Evolutionary conservation across 1,140 invertebrate species (phyloP), one percentile per base, ranked within the genome.

Genomic region (Heliconius melpomene): DNA sequence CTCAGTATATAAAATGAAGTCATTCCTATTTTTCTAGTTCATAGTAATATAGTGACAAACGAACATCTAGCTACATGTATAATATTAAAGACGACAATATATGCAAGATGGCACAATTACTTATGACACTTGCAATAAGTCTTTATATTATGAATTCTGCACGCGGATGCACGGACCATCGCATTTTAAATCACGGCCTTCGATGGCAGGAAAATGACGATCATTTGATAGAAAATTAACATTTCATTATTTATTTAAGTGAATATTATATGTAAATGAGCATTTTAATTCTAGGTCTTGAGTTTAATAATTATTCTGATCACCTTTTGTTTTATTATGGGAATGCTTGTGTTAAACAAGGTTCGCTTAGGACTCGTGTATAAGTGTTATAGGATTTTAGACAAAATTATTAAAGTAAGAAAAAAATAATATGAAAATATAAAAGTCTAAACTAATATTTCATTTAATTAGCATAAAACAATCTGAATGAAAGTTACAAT

Each of bases 151-250:
- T 78, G 82, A 76, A 89, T 89, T 89, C 88, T 52, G 78, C 57
- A 80, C 86, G 83, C 83, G 32, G 74, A 76, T 79, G 85, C 82
- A 80, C 83, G 83, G 79, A 82, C 83, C 79, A 88, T 84, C 84
- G 88, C 86, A 88, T 89, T 88, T 79, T 82, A 82, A 89, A 79
- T 82, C 83, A 82, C 78, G 80, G 76, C 84, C 87, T 88, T 84
- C 84, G 85, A 71, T 82, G 85, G 84, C 87, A 88, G 87, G 87
- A 89, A 87, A 88, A 89, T 88, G 86, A 83, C 83, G 82, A 75
- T 83, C 78, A 82, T 83, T 84, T 83, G 81, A 79, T 78, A 84
- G 84, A 87, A 89, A 87, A 87, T 85, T 82, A 80, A 83, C 77
- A 80, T 84, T 87, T 86, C 85, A 66, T 74, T 80, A 80, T 80